phyloP scores from a whole-genome alignment of 2,113 vertebrate genomes.

The Forbesichthys papilliferus region DNA sequence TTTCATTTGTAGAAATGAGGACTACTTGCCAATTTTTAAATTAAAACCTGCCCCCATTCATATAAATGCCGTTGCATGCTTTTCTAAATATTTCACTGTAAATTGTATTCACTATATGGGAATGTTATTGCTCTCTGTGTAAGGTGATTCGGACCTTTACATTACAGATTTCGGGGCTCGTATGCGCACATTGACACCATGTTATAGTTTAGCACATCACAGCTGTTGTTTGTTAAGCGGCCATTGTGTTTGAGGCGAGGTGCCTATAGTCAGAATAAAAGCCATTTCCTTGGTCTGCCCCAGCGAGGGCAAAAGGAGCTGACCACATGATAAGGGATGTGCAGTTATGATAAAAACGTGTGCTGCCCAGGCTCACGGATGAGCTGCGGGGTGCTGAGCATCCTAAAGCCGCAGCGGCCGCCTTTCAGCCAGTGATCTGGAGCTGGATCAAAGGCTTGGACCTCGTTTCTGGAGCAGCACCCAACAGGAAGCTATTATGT shows the following conservation, averaged over 20 bases:
- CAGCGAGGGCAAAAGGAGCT: conserved; percentile 37
- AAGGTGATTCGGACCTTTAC: conserved; percentile 38
- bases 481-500: conserved; percentile 72
- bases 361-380: conserved; percentile 56
- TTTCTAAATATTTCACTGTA: conserved; percentile 61
- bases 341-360: conserved; percentile 57
- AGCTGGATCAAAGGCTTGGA: conserved; percentile 73
- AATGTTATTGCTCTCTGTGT: conserved; percentile 27
- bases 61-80: conserved; percentile 86
- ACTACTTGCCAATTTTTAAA: conserved; percentile 95
- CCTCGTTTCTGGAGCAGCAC: conserved; percentile 75
- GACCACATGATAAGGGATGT: conserved; percentile 49
- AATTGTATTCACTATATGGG: conserved; percentile 48
- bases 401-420: conserved; percentile 68
- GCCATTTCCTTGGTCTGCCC: conserved; percentile 19
- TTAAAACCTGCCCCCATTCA: conserved; percentile 92
- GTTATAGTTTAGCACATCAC: conserved; percentile 34
- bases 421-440: conserved; percentile 71
- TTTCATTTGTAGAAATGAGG: conserved; percentile 89
- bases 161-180: conserved; percentile 25
- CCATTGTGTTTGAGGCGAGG: conserved; percentile 37
- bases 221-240: conserved; percentile 25
- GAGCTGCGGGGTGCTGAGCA: conserved; percentile 58
- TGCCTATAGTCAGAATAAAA: conserved; percentile 49
- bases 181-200: conserved; percentile 35